Base-by-base conservation (phyloP, 2,888 invertebrate genomes). In the Tinea semifulvella region DNA sequence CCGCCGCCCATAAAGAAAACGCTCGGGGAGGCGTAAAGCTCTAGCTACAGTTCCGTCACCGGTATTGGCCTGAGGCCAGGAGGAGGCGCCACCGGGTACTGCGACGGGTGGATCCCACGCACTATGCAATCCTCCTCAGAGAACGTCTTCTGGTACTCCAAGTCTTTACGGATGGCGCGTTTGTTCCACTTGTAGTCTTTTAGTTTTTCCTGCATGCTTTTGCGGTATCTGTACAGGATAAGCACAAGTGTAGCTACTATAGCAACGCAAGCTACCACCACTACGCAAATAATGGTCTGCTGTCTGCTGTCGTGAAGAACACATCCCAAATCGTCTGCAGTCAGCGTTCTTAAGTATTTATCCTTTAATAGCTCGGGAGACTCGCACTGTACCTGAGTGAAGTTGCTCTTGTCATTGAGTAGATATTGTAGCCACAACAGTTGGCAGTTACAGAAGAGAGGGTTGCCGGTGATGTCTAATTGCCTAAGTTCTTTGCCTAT, bases 1-100 rank as follows among this genome's bases (percentile, higher is more conserved):
- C 82, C 84, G 63, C 84, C 85, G 58, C 88, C 87, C 83, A 90
- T 83, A 86, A 88, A 90, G 84, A 83, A 90, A 76, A 85, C 89
- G 87, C 84, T 88, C 83, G 86, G 89, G 83, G 92, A 91, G 87
- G 92, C 92, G 91, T 92, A 91, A 82, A 92, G 90, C 86, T 93
- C 92, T 92, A 93, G 93, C 92, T 93, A 94, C 91, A 94, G 92
- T 71, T 93, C 94, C 84, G 94, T 94, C 60, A 93, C 92, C 55
- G 94, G 94, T 62, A 93, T 90, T 14, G 91, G 90, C 62, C 71
- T 68, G 61, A 66, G 79, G 82, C 68, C 82, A 76, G 63, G 71
- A 58, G 74, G 65, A 28, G 81, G 81, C 46, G 76, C 74, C 84
- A 63, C 68, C 48, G 76, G 76, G 69, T 77, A 82, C 63, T 77